These are phyloP conservation scores for Oncorhynchus tshawytscha DNA, from an alignment of 2,113 vertebrate genomes.

Conservation along the genomic window DNA sequence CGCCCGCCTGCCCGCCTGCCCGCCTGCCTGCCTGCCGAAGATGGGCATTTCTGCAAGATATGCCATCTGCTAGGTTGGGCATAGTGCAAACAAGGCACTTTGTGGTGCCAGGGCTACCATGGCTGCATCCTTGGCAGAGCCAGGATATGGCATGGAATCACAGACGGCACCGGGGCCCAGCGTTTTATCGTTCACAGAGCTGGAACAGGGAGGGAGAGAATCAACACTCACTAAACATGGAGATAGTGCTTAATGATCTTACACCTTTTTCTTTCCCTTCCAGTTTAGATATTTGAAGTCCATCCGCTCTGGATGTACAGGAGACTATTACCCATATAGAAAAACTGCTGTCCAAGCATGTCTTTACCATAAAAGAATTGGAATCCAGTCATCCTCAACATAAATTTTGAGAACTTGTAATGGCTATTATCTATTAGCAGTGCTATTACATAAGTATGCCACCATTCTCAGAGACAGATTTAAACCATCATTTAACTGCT, in stretches of 20 bases:
- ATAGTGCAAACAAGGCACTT: slow-evolving; percentile 10
- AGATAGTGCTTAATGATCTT: slow-evolving; percentile 49
- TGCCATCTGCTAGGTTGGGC: slow-evolving; percentile 15
- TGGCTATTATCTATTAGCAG: slow-evolving; percentile 5
- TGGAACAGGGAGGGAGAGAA: slow-evolving; percentile 17
- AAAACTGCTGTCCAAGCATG: slow-evolving; percentile 51
- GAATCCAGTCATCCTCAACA: slow-evolving; percentile 23
- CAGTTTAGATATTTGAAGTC: slow-evolving; percentile 16
- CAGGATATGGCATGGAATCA: neutral
- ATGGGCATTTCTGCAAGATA: too few species aligned
- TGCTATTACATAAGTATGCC: neutral
- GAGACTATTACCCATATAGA: neutral
- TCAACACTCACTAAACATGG: slow-evolving; percentile 7
- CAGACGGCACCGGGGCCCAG: neutral
- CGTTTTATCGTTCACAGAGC: neutral
- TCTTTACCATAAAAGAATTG: slow-evolving; percentile 50
- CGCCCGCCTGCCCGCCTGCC: too few species aligned
- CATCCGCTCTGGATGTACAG: slow-evolving; percentile 23
- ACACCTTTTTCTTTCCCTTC: slow-evolving; percentile 25
- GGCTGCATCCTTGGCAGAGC: neutral
- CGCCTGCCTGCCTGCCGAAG: too few species aligned
- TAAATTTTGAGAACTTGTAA: slow-evolving; percentile 6
- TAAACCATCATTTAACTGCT: too few species aligned
- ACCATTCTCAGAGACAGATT: neutral
- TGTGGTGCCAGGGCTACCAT: neutral